Base-by-base conservation (phyloP, 2,113 vertebrate species). In the Sinocyclocheilus maitianheensis region DNA sequence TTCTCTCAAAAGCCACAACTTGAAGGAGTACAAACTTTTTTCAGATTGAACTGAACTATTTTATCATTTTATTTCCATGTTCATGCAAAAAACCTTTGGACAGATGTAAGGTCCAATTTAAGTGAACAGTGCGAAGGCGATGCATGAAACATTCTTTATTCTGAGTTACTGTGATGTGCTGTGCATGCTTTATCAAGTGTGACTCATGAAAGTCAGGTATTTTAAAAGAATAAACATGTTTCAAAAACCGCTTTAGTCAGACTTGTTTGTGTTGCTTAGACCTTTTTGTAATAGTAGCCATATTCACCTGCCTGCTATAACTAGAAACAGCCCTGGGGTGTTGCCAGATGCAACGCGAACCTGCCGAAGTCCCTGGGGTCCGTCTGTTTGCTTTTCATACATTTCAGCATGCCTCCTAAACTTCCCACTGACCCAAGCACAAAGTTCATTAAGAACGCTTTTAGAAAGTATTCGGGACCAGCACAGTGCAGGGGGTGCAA, bases 1-100 rank as follows among this genome's bases (percentile, higher is more conserved):
- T 93, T 90, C 88, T 89, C 89, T 90, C 88, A 87, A 92, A 93
- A 69, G 72, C 72, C 62, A 55, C 37, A 87, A 84, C 65, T 72
- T 37, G 22, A 60, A 65, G 43, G 76, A 85, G 69, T 24, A 43
- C 55, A 77, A 43, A 51, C 2, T 20, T 62, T 26, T 13, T 10
- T 2, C 18, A 43, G 14, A 62, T 67, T 71, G 86, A 69, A 5
- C 16, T 43, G 71, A 16, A 34, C 30, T 83, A 34, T 4, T 20
- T 37, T 6, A 58, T 87, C 62, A 13, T 48, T 67, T 26, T 16
- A 84, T 77, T 11, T 81, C 40, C 4, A 40, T 13, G 13, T 37
- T n/a, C 34, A 46, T 48, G n/a, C 10, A 76, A 53, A 51, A 22
- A 77, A 1, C 2, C 13, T 4, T 10, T 55, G 76, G 14, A 34